Base-by-base conservation (phyloP, 2,113 vertebrate species). In the Henicopernis longicauda region DNA sequence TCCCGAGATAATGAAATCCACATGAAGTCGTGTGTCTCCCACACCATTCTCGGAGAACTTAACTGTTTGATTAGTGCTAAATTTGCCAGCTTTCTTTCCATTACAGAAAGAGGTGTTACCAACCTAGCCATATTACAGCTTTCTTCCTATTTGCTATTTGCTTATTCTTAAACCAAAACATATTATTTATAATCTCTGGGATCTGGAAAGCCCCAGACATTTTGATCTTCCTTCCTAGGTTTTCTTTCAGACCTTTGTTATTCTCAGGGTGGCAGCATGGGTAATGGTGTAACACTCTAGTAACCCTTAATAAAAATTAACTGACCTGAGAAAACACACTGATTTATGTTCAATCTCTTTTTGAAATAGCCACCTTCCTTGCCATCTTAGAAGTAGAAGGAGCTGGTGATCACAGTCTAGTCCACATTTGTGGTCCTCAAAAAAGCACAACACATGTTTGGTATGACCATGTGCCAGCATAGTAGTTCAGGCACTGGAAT, bases 11-110 rank as follows among this genome's bases (percentile, higher is more conserved):
- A 62, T 1, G 1, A 79, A 36, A 84, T 67, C 55, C 13, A 6
- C 0, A 0, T 25, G 31, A 83, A 38, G 22, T 32, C 0, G 0
- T n/a, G 17, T 2, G 1, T 55, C 13, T 86, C 25, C 38, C 34
- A 12, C 14, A 61, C 7, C 10, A 8, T 22, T 89, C 26, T 84
- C 8, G 9, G 19, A 79, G 27, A 83, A 70, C 3, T 1, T 58
- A 58, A 23, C 32, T 66, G 9, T 45, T 81, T 42, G 26, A 3
- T 63, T 73, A 62, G 6, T 31, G 50, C 17, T 84, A 55, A 74
- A 71, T 62, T 58, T 73, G 23, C 23, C 23, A 19, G 32, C 70
- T 58, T 89, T 65, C 32, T 89, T 82, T 74, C 25, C 22, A 34
- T 63, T 67, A 47, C 16, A 63, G 57, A 78, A 79, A 59, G 21